Base-by-base conservation (phyloP, 2,888 invertebrate species). In the Ferdinandea cuprea region DNA sequence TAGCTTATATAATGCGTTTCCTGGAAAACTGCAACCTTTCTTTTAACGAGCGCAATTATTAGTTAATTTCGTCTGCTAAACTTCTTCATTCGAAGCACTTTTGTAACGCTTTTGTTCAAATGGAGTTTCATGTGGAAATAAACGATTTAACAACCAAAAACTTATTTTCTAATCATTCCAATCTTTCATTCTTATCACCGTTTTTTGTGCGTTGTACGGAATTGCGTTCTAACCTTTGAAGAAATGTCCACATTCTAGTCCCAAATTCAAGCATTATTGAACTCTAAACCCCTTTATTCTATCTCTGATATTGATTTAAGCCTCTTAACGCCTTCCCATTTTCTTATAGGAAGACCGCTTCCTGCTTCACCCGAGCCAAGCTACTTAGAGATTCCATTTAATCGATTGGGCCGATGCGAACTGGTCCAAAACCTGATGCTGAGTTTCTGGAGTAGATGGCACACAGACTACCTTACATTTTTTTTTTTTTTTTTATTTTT, bases 331-430 rank as follows among this genome's bases (percentile, higher is more conserved):
- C 32, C 54, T 11, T 32, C 54, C 3, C 32, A 50, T 25, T 50
- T 50, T 28, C 50, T 50, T 25, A n/a, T n/a, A n/a, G n/a, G n/a
- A n/a, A n/a, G 50, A 50, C 50, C 50, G n/a, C 13, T 28, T 25
- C 25, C n/a, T 11, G 50, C 50, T 3, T 7, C 28, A 30, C 50
- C 28, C 3, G 50, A 50, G 13, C 50, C 50, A 9, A 50, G 13
- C n/a, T 50, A 50, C 7, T 15, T 54, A 4, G 54, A 54, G 9
- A 15, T 17, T 17, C 35, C 54, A n/a, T 2, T 32, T 3, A 54
- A 54, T 11, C 13, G 54, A 35, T 3, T 54, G 35, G 54, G 54
- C 6, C 13, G 35, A 15, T 54, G 54, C 32, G 54, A 54, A 25
- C 35, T 54, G 35, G 17, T 54, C 8, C 32, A 54, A 54, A 54